Percentiles rank a stretch among this genome's conserved stretches.
Conservation (phyloP, 2,888 invertebrate species). For the Lasioglossum malachurum region DNA sequence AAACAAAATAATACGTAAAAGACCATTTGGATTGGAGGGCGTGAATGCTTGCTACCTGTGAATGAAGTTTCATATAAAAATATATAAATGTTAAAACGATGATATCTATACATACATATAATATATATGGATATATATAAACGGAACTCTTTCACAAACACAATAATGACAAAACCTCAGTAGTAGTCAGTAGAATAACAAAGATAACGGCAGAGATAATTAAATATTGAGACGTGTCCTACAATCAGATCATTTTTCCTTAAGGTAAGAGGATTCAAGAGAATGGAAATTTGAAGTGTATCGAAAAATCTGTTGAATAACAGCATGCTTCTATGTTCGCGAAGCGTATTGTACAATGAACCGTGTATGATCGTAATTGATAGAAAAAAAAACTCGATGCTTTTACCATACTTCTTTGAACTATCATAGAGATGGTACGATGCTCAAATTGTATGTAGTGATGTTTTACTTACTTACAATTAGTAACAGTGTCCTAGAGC, state of each 20-base stretch:
- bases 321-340: conserved; percentile 42
- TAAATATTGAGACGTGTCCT: conserved; percentile 53
- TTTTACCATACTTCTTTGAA: conserved; percentile 75
- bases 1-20: conserved; percentile 50
- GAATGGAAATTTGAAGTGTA: conserved; percentile 51
- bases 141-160: conserved; percentile 72
- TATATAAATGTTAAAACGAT: conserved; percentile 79
- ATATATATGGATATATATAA: conserved; percentile 73
- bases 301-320: conserved; percentile 49
- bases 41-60: conserved; percentile 81
- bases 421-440: conserved; percentile 71
- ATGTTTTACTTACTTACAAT: conserved; percentile 60
- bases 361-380: conserved; percentile 56
- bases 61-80: conserved; percentile 80
- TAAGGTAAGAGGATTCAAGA: conserved; percentile 59
- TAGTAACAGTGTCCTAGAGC: conserved; percentile 69
- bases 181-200: conserved; percentile 72
- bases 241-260: conserved; percentile 57
- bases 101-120: conserved; percentile 76
- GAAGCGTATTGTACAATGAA: conserved; percentile 47
- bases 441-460: conserved; percentile 77
- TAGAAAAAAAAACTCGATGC: conserved; percentile 63
- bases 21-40: conserved; percentile 73
- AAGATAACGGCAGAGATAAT: conserved; percentile 61
- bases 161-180: conserved; percentile 71